Base-by-base conservation (phyloP, 2,797 vertebrate genomes). In the Merluccius polli region DNA sequence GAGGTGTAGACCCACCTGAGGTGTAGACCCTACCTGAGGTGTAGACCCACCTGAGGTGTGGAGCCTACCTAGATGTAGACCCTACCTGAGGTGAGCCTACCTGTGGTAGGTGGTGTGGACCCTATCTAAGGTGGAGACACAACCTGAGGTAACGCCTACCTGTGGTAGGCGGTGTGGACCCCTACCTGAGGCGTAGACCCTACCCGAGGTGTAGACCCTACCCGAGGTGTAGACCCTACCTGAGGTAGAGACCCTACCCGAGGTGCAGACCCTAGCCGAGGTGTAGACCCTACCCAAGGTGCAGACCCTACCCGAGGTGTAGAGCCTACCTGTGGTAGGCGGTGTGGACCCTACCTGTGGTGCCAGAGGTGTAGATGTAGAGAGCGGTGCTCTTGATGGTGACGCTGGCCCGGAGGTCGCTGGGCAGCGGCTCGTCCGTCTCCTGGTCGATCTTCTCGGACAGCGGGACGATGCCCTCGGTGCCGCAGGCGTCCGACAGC, bases 281-380 rank as follows among this genome's bases (percentile, higher is more conserved):
- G 65, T 67, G n/a, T 24, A 13, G 24, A 29, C 6, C 21, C 81
- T 94, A 97, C 96, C 97, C 93, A 96, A 97, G 36, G 36, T 38
- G 4, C 1, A 12, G 36, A 35, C 9, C 52, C 52, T 59, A 27
- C 18, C 52, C 0, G n/a, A 63, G n/a, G n/a, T 63, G 52, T 63
- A 11, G 24, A 29, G 10, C 21, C 8, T 94, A 97, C 96, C 97
- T 93, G 96, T 97, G 72, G 96, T 98, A 48, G 44, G 16, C 4
- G 16, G 16, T 16, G 44, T 16, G 16, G 44, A 21, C 16, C 18
- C 44, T 52, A 52, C 18, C 44, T 52, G 44, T 18, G 3, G 48
- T 52, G 38, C 38, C 38, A 16, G 41, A 98, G 5, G 97, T 98
- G 89, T 96, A 98, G 87, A 98, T 97, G 78, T 96, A 98, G 72